Conservation (phyloP, 2,113 vertebrate species). For the Osmerus mordax region DNA sequence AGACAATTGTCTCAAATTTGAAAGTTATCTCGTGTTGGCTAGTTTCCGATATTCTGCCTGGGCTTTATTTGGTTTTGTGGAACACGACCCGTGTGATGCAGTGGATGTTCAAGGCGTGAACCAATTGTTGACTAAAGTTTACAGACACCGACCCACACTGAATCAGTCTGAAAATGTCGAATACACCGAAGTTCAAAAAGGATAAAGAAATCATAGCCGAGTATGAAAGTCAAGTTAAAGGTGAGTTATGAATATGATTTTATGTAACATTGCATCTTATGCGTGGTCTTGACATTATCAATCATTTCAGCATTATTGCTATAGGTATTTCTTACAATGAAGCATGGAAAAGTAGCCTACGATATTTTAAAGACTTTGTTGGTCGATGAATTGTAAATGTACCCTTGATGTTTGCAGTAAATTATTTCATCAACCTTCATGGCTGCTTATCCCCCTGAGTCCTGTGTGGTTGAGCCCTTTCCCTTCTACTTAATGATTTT, state of each 20-base stretch:
- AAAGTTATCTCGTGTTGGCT: neutral
- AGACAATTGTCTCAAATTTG: neutral
- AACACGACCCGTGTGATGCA: constrained; percentile 53
- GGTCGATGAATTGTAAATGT: no score
- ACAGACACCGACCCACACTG: constrained; percentile 43
- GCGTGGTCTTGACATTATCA: neutral
- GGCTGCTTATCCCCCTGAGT: no score
- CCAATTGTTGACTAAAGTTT: constrained; percentile 47
- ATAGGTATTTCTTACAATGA: no score
- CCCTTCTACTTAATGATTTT: no score
- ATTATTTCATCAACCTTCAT: no score
- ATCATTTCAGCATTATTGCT: no score
- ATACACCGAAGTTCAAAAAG: constrained; percentile 90
- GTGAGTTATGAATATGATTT: constrained; percentile 64
- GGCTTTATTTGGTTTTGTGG: neutral
- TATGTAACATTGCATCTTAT: neutral
- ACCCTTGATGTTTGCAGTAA: no score
- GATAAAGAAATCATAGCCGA: constrained; percentile 97
- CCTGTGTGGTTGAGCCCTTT: no score
- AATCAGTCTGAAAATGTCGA: constrained; percentile 80
- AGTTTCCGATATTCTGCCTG: neutral
- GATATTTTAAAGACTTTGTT: no score
- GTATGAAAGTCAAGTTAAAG: constrained; percentile 98
- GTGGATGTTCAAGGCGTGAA: constrained; percentile 39
- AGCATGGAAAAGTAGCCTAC: no score